These are phyloP conservation scores for Miniopterus natalensis DNA, from an alignment of 2,113 vertebrate species.

Conservation along the genomic window DNA sequence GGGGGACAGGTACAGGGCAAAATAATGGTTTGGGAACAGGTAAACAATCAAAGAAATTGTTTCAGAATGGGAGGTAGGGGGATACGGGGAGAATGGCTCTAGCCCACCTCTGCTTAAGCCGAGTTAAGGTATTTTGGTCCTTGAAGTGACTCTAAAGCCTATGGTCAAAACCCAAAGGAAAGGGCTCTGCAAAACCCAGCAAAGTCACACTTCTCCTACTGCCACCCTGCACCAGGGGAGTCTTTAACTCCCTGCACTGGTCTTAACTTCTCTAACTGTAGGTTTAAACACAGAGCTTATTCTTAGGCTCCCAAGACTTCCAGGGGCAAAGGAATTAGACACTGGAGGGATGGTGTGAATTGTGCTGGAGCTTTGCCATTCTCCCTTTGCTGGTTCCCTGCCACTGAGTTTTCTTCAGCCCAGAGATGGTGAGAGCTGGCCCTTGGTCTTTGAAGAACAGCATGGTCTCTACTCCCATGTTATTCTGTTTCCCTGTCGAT, in stretches of 20 bases:
- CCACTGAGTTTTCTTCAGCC: background rate
- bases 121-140: background rate
- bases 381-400: background rate
- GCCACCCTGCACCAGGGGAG: too few species aligned
- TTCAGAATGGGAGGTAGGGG: background rate
- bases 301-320: background rate
- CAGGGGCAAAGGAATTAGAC: background rate
- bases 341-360: background rate
- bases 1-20: background rate
- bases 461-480: background rate
- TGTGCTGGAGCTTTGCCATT: background rate
- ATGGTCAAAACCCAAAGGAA: background rate
- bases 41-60: background rate
- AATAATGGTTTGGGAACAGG: background rate
- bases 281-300: background rate
- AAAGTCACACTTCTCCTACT: fast-evolving
- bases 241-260: background rate
- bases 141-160: background rate
- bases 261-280: background rate
- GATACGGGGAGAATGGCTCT: background rate
- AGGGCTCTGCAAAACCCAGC: background rate
- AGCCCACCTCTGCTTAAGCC: background rate
- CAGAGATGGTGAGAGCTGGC: background rate
- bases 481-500: background rate
- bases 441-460: background rate